phyloP scores from a whole-genome alignment of 2,888 invertebrate species.

The Nomada ruficornis region DNA sequence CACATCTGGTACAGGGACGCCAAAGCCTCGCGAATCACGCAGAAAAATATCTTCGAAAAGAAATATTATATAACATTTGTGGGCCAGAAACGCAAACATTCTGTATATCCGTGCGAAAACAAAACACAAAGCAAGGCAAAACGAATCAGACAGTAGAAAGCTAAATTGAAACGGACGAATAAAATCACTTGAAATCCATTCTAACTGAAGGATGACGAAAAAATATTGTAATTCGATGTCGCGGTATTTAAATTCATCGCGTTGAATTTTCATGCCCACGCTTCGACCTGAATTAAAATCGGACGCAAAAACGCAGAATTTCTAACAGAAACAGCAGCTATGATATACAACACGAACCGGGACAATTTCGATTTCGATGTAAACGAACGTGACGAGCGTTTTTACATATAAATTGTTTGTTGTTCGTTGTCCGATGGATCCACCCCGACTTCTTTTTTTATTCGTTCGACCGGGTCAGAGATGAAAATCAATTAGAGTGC shows the following conservation, averaged over 20 bases:
- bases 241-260: background rate
- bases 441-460: constrained; percentile 24
- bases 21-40: background rate
- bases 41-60: background rate
- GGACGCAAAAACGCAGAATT: background rate
- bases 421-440: constrained; percentile 25
- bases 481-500: constrained; percentile 21
- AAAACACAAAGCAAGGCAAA: too few species aligned
- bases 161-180: too few species aligned
- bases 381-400: constrained; percentile 40
- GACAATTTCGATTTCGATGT: constrained; percentile 26
- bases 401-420: constrained; percentile 47
- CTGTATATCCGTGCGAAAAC: too few species aligned
- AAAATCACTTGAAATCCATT: too few species aligned
- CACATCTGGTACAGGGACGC: background rate
- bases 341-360: background rate
- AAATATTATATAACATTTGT: background rate
- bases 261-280: background rate
- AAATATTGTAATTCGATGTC: background rate
- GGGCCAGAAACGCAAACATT: too few species aligned
- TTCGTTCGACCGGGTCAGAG: background rate
- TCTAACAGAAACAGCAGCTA: background rate
- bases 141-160: too few species aligned
- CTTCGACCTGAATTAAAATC: background rate
- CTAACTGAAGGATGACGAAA: background rate